Base-by-base conservation (phyloP, 2,113 vertebrate genomes). In the Chaenocephalus aceratus region DNA sequence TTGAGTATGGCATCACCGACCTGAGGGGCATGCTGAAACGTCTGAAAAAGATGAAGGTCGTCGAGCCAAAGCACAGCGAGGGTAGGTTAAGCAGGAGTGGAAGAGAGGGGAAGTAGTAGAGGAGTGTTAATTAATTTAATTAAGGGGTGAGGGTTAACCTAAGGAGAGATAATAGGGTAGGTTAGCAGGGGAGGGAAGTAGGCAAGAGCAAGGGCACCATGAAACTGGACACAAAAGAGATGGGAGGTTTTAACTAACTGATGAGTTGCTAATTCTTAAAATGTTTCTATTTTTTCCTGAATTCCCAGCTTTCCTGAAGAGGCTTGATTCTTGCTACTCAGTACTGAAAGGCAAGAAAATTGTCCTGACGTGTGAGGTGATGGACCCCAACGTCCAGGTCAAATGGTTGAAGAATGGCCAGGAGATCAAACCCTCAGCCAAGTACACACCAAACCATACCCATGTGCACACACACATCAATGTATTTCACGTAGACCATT, bases 331-430 rank as follows among this genome's bases (percentile, higher is more conserved):
- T 0, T 96, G 94, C 58, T 97, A 97, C 92, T 94, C 96, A 0
- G 95, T 97, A 83, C 95, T 97, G 16, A 97, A 94, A 56, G 97
- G 97, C 30, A 95, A 96, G 69, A 97, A 94, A 88, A 95, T 97
- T 26, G 96, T 96, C 63, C 46, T 98, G 93, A 80, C 73, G 1
- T 95, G 97, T 44, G 97, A 98, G 76, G 91, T 98, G 83, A 89
- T 95, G 0, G 93, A 97, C 72, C 96, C 96, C 3, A 91, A 96
- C 11, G 52, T 89, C 46, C 91, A 93, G 16, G 94, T 97, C 84
- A 98, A 96, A 93, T 98, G 97, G 97, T 90, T 95, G 83, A 97
- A 96, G 94, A 98, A 97, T 0, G 97, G 97, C 53, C 96, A 97
- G 89, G 95, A 97, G 83, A 96, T 98, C 89, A 96, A 96, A 79